Conservation (phyloP, 2,113 vertebrate genomes). For the Pteropus alecto region DNA sequence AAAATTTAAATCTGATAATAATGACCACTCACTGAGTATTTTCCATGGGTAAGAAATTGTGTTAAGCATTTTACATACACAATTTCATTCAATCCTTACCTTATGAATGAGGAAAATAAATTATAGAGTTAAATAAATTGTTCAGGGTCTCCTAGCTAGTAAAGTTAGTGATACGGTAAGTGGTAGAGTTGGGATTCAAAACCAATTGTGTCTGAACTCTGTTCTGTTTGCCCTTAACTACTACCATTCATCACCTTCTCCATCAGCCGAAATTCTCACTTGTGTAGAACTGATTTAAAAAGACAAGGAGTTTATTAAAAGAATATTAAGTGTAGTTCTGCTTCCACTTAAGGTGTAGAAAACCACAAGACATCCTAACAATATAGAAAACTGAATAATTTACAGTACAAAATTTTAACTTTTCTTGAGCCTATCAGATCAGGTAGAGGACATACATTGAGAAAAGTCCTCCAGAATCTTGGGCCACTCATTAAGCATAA, state of each 20-base stretch:
- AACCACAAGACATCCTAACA: background rate
- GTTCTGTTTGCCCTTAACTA: background rate
- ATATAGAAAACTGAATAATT: constrained; percentile 15
- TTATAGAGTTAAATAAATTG: background rate
- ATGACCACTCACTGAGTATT: background rate
- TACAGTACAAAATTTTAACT: background rate
- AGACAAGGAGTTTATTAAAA: constrained; percentile 32
- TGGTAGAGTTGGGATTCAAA: background rate
- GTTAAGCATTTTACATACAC: background rate
- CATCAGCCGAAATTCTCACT: background rate
- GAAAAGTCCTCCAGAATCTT: background rate
- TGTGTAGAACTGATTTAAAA: constrained; percentile 18
- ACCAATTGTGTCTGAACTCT: background rate
- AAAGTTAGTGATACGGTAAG: background rate
- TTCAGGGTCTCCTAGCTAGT: background rate
- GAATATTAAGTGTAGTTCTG: background rate
- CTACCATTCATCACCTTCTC: background rate
- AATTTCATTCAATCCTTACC: background rate
- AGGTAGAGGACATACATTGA: background rate
- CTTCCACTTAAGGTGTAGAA: background rate
- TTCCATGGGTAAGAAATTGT: background rate
- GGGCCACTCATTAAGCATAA: background rate
- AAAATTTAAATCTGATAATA: background rate
- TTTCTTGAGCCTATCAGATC: background rate
- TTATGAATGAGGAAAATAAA: background rate